phyloP scores from a whole-genome alignment of 2,888 invertebrate genomes.

The Eretmocerus hayati region DNA sequence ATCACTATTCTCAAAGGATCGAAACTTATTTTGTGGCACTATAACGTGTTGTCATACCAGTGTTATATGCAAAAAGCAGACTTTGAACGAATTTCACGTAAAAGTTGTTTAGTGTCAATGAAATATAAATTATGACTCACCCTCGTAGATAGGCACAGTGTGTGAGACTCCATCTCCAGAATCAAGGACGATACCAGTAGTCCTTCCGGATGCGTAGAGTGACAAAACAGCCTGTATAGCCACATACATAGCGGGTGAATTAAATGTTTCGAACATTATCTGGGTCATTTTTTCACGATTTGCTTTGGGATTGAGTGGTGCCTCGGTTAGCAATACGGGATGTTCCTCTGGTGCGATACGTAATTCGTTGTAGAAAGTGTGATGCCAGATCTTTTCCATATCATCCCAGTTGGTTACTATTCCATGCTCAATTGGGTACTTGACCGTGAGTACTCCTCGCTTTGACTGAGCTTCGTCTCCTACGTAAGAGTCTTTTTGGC shows the following conservation, averaged over 20 bases:
- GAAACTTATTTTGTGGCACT: no score
- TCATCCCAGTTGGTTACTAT: conserved; percentile 78
- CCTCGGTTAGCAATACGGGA: conserved; percentile 70
- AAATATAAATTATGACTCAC: conserved; percentile 33
- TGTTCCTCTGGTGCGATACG: conserved; percentile 76
- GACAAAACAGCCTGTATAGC: conserved; percentile 49
- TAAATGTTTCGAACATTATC: conserved; percentile 57
- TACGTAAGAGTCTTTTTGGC: conserved; percentile 50
- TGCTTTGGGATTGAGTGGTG: conserved; percentile 71
- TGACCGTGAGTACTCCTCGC: conserved; percentile 52
- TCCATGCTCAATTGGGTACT: conserved; percentile 73
- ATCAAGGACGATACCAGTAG: conserved; percentile 52
- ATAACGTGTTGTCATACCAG: no score
- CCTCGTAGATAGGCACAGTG: conserved; percentile 52
- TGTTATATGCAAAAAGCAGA: no score
- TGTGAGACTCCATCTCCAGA: conserved; percentile 50
- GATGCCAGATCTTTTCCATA: conserved; percentile 85
- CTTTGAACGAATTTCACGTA: no score
- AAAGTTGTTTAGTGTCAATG: no score
- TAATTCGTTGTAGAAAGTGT: conserved; percentile 76
- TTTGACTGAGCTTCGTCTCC: conserved; percentile 57
- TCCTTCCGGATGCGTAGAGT: conserved; percentile 51
- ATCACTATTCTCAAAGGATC: no score
- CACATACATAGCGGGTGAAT: conserved; percentile 50
- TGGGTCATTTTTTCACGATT: conserved; percentile 77